Evolutionary conservation across 2,113 vertebrate genomes (phyloP).

Genomic region (Ageneiosus marmoratus): DNA sequence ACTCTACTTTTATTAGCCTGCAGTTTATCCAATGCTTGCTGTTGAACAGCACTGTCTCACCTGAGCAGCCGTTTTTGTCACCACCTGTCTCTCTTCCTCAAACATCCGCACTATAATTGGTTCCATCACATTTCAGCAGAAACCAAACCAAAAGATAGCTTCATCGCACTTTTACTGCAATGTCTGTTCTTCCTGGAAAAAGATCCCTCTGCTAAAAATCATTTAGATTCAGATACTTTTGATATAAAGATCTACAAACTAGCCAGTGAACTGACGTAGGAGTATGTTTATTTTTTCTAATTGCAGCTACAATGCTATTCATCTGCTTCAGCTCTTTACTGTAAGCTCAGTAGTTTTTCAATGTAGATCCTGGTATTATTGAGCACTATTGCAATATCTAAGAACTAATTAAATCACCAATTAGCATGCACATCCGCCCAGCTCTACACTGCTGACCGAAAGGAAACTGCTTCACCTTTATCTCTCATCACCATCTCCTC

Average conservation of each 20-base stretch:
- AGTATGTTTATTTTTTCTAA: not conserved
- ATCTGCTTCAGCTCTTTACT: conserved; percentile 8
- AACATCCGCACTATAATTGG: conserved; percentile 36
- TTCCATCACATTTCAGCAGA: conserved; percentile 22
- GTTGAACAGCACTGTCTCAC: conserved; percentile 48
- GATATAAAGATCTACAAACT: not conserved
- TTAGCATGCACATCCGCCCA: conserved; percentile 67
- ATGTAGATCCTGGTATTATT: too few relatives aligned
- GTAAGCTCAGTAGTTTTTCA: not conserved
- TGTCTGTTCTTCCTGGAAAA: not conserved
- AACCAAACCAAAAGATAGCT: conserved; percentile 36
- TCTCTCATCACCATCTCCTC: too few relatives aligned
- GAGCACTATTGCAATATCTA: conserved; percentile 72
- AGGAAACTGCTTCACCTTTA: conserved; percentile 54
- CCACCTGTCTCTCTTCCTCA: conserved; percentile 25
- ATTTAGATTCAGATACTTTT: not conserved
- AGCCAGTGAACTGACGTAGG: not conserved
- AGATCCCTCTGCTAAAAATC: conserved; percentile 18
- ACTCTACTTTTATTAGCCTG: conserved; percentile 53
- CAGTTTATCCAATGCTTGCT: conserved; percentile 37
- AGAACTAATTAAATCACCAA: conserved; percentile 73
- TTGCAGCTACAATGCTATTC: not conserved
- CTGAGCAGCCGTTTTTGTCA: conserved; percentile 32
- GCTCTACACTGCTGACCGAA: conserved; percentile 63
- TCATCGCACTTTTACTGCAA: conserved; percentile 5